phyloP scores from a whole-genome alignment of 1,140 invertebrate genomes.

The Archivesica marissinica region DNA sequence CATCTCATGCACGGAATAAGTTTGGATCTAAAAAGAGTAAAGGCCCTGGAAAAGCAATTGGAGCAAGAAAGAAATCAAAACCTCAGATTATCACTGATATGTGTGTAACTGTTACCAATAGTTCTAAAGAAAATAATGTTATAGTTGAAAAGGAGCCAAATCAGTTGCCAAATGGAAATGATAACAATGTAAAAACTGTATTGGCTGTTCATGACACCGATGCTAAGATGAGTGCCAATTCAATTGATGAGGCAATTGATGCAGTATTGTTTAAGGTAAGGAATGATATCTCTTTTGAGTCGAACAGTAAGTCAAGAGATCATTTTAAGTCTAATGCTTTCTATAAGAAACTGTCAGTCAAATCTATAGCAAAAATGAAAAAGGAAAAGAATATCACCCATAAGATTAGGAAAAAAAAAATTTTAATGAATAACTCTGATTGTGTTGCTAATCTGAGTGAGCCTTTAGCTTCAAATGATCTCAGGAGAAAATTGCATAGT shows the following conservation, averaged over 20 bases:
- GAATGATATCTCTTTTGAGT: constrained; percentile 19
- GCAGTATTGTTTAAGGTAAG: constrained; percentile 11
- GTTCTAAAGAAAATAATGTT: constrained; percentile 20
- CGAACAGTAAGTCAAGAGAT: not conserved
- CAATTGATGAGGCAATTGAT: constrained; percentile 47
- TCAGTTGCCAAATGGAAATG: not conserved
- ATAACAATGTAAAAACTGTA: not conserved
- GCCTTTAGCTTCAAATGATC: constrained; percentile 44
- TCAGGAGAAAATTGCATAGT: constrained; percentile 49
- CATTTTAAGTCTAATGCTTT: not conserved
- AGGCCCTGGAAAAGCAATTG: constrained; percentile 24
- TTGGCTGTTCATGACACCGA: too few species aligned
- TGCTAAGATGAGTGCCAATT: not conserved
- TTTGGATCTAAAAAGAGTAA: not conserved
- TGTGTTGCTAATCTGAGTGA: not conserved
- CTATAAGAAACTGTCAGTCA: constrained; percentile 15
- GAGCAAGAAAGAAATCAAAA: constrained; percentile 47
- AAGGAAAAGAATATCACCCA: constrained; percentile 17
- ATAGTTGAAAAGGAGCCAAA: not conserved
- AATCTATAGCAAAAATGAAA: constrained; percentile 46
- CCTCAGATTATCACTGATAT: not conserved
- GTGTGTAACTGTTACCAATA: not conserved
- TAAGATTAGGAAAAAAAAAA: constrained; percentile 34
- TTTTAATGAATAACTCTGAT: not conserved
- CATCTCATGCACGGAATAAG: not conserved